Base-by-base conservation (phyloP, 2,888 invertebrate genomes). In the Himalopsyche kuldschensis region DNA sequence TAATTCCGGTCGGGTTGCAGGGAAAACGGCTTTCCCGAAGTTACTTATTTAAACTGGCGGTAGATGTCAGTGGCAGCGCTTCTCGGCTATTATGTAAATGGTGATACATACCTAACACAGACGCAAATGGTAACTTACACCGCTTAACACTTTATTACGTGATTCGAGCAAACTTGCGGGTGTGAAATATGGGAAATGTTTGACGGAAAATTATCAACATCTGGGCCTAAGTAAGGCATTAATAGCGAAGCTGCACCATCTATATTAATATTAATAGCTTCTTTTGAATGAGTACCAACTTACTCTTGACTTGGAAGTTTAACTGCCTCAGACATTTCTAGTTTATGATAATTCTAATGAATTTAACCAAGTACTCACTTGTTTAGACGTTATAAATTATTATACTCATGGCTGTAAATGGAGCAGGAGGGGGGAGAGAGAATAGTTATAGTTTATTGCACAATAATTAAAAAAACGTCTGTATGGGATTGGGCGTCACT, bases 21-120 rank as follows among this genome's bases (percentile, higher is more conserved):
- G 27, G 78, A 78, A 78, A 27, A 78, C 41, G 24, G 41, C 55
- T 55, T 55, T 55, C 55, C 55, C 55, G 24, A 80, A 75, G 75
- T 83, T 83, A 78, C 75, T 82, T 82, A 77, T 76, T 79, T 84
- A 82, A 82, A 78, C 84, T 80, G 82, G 75, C 84, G 79, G 77
- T 41, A 76, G 80, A 82, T 84, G 84, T 82, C 84, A 82, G 82
- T 17, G 84, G 27, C 84, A 84, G 84, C 79, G 79, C 81, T 79
- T 75, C 55, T 63, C 75, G 81, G 78, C 84, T 48, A 84, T 84
- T 81, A 84, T 84, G 84, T 48, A 84, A 81, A 84, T 84, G 78
- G 47, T 35, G 69, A 84, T 78, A 41, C 81, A 63, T 17, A 41
- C 35, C 41, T 69, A 69, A 41, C 24, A 35, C 80, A 30, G 80